Evolutionary conservation across 2,113 vertebrate genomes (phyloP).

Genomic region (Arenaria interpres): DNA sequence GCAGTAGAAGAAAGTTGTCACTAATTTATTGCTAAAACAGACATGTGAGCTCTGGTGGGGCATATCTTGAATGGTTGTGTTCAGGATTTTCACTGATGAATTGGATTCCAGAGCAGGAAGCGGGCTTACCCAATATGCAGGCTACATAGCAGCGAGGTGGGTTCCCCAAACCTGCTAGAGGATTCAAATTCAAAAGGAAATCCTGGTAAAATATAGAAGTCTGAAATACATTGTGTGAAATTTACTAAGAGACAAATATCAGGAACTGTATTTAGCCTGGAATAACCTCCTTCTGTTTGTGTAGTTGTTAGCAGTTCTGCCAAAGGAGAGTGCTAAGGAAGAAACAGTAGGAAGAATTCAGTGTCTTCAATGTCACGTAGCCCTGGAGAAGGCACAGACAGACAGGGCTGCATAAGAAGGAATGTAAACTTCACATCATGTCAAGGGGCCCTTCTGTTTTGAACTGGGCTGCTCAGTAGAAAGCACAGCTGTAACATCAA

Average conservation of each 20-base stretch:
- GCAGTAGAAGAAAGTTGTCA: not conserved
- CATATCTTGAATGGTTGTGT: not conserved
- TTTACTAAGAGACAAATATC: not conserved
- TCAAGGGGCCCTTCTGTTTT: not conserved
- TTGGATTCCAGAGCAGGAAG: not conserved
- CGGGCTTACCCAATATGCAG: accelerated
- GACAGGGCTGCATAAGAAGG: not conserved
- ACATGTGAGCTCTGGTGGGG: not conserved
- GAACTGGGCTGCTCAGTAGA: not conserved
- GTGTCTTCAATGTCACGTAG: not conserved
- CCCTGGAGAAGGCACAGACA: not conserved
- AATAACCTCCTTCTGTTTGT: accelerated
- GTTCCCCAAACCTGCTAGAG: not conserved
- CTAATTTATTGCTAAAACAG: not conserved
- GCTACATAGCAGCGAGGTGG: not conserved
- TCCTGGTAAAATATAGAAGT: not conserved
- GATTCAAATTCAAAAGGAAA: not conserved
- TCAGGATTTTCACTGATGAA: not conserved
- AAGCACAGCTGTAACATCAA: not conserved
- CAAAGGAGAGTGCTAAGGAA: not conserved
- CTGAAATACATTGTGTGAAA: accelerated
- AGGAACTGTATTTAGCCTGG: no score
- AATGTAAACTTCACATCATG: accelerated
- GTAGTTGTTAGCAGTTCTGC: not conserved
- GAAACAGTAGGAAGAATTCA: accelerated